phyloP scores from a whole-genome alignment of 2,113 vertebrate species.

The Mesocricetus auratus region DNA sequence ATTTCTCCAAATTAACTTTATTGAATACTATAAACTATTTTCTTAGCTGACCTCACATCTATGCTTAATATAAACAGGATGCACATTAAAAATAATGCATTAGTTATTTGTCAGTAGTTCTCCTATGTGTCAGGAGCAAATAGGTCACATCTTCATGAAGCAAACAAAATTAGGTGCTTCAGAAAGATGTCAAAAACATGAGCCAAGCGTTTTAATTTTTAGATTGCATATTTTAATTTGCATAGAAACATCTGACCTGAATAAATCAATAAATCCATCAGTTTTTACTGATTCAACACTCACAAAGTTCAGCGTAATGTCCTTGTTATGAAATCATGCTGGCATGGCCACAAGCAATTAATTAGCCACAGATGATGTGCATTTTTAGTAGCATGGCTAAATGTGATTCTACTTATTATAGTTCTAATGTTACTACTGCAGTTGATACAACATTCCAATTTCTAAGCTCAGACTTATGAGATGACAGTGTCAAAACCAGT shows the following conservation, averaged over 20 bases:
- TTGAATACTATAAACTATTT: background rate
- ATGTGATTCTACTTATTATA: background rate
- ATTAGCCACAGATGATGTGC: background rate
- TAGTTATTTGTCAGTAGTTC: background rate
- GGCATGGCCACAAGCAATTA: background rate
- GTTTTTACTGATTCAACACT: constrained; percentile 6
- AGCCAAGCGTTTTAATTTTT: constrained; percentile 31
- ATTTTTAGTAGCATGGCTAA: background rate
- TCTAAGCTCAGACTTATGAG: background rate
- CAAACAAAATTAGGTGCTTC: background rate
- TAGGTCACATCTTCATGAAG: background rate
- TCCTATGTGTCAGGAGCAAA: background rate
- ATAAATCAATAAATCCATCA: constrained; percentile 30
- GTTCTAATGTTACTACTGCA: background rate
- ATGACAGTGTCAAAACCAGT: background rate
- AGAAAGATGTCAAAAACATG: background rate
- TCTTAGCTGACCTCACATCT: background rate
- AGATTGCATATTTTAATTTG: constrained; percentile 51
- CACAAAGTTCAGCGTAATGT: background rate
- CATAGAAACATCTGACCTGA: background rate
- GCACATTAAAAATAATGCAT: background rate
- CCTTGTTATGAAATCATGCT: background rate
- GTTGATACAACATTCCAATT: background rate
- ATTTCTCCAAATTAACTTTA: background rate
- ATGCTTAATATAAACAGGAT: background rate